Evolutionary conservation across 1,140 invertebrate genomes (phyloP).

Genomic region (Eriocheir sinensis): DNA sequence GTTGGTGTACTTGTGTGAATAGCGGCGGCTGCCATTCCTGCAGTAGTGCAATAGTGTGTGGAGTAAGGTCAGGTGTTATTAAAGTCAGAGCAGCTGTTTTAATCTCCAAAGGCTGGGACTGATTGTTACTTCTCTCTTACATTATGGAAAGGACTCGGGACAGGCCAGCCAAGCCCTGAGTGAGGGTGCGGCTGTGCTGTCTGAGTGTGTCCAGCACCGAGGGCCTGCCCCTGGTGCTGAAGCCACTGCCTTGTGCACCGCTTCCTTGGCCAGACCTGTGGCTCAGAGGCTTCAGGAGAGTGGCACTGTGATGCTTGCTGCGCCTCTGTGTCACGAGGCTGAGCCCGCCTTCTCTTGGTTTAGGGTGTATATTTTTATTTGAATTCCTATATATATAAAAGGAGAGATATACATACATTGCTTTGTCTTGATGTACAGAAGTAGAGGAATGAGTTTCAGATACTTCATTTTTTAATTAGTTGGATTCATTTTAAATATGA

Average conservation of each 20-base stretch:
- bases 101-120: background rate
- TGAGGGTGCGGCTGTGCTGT: background rate
- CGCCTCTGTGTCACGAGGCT: background rate
- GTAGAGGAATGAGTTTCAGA: background rate
- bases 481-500: background rate
- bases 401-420: no score
- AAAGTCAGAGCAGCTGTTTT: background rate
- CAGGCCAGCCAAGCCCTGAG: background rate
- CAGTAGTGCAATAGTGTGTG: background rate
- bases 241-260: background rate
- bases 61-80: background rate
- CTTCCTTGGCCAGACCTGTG: background rate
- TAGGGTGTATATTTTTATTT: conserved; percentile 5
- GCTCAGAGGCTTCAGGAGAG: background rate
- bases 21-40: background rate
- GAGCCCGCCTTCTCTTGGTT: background rate
- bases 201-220: background rate
- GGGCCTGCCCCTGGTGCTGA: background rate
- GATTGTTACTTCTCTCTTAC: background rate
- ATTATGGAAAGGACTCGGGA: background rate
- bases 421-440: background rate
- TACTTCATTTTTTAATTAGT: background rate
- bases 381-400: background rate
- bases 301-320: background rate
- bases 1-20: background rate